A percentile compares a stretch with the other conserved stretches of the same genome.
phyloP scores from a whole-genome alignment of 1,140 invertebrate species.

The Laodelphax striatellus region DNA sequence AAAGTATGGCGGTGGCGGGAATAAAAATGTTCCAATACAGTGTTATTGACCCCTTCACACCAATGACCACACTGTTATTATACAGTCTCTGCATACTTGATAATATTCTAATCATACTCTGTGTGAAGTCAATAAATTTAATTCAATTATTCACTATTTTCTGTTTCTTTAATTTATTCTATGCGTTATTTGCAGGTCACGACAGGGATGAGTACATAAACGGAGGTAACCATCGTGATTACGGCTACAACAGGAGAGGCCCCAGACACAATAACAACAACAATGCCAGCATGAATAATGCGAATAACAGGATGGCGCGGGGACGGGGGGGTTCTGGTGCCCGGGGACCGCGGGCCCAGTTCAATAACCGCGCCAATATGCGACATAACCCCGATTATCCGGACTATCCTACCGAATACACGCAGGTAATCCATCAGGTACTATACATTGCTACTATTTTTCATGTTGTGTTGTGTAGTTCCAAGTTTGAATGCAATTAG shows the following conservation, averaged over 20 bases:
- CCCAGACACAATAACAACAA: constrained; percentile 3
- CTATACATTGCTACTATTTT: background rate
- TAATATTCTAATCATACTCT: too few species aligned
- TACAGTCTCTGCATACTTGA: too few species aligned
- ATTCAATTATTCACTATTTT: too few species aligned
- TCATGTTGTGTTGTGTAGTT: background rate
- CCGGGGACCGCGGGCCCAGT: constrained; percentile 15
- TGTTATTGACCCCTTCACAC: too few species aligned
- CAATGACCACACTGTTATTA: too few species aligned
- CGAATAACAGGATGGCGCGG: constrained; percentile 1
- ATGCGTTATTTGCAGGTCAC: background rate
- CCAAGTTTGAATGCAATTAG: background rate
- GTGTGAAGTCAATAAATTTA: too few species aligned
- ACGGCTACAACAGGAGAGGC: constrained; percentile 22
- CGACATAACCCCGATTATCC: constrained; percentile 35
- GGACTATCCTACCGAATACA: constrained; percentile 36
- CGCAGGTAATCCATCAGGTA: constrained; percentile 30
- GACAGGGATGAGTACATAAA: background rate
- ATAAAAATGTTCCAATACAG: too few species aligned
- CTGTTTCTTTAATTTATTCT: too few species aligned
- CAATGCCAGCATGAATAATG: background rate
- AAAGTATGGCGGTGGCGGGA: too few species aligned
- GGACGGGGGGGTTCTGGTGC: constrained; percentile 25
- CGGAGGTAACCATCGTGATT: constrained; percentile 16
- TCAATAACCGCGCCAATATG: constrained; percentile 8